These are phyloP conservation scores for Hyposoter dolosus DNA, from an alignment of 2,888 invertebrate genomes.

Conservation along the genomic window DNA sequence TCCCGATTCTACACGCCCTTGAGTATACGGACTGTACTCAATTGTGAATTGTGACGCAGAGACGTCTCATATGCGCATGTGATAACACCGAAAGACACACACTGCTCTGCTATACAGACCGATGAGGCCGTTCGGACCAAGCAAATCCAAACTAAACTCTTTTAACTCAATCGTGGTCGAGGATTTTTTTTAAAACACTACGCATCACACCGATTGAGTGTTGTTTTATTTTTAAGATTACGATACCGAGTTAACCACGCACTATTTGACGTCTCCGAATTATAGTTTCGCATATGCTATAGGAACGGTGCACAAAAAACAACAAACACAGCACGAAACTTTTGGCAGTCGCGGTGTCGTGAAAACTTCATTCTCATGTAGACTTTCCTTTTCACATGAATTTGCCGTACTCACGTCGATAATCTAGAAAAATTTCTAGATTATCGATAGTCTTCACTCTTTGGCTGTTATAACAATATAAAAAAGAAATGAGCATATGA, in stretches of 20 bases:
- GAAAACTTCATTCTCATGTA: neutral
- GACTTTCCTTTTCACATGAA: neutral
- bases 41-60: conserved; percentile 65
- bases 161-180: conserved; percentile 15
- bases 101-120: neutral
- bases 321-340: conserved; percentile 8
- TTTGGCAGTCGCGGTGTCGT: conserved; percentile 3
- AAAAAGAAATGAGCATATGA: neutral
- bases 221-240: conserved; percentile 24
- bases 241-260: neutral
- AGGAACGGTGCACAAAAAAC: neutral
- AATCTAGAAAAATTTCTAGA: neutral
- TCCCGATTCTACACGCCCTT: conserved; percentile 65
- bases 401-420: conserved; percentile 20
- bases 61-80: conserved; percentile 48
- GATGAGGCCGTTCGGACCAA: neutral
- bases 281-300: conserved; percentile 2
- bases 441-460: neutral
- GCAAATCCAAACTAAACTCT: neutral
- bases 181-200: neutral
- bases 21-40: conserved; percentile 43
- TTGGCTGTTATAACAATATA: neutral
- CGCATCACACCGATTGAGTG: conserved; percentile 4
- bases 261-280: conserved; percentile 29
- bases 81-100: conserved; percentile 25